Evolutionary conservation across 1,140 invertebrate genomes (phyloP).

Genomic region (Hycleus cichorii): DNA sequence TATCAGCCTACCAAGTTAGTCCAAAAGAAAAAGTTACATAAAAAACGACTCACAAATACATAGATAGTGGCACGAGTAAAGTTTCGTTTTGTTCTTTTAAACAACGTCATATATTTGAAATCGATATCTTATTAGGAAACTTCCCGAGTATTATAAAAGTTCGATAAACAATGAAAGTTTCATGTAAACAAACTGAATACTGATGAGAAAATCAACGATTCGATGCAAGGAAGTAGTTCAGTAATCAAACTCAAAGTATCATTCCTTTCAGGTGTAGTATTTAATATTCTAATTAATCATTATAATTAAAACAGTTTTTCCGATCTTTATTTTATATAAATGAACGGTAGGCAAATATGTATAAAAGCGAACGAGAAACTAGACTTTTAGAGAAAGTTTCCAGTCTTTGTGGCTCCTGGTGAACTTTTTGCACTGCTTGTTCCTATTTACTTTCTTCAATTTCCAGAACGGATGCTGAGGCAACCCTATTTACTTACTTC

Average conservation of each 20-base stretch:
- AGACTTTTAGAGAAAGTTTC: background rate
- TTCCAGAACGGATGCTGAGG: background rate
- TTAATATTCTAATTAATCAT: conserved; percentile 17
- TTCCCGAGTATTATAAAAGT: conserved; percentile 33
- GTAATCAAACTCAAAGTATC: conserved; percentile 4
- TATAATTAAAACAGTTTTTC: conserved; percentile 1
- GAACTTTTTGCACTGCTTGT: conserved; percentile 8
- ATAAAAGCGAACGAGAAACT: no score
- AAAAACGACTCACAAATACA: background rate
- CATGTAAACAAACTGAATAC: conserved; percentile 36
- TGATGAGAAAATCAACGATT: conserved; percentile 19
- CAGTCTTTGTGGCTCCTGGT: conserved; percentile 1
- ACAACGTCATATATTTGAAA: conserved; percentile 19
- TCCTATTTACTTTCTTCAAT: conserved; percentile 3
- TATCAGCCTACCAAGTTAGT: conserved; percentile 13
- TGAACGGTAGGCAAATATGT: no score
- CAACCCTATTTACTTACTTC: background rate
- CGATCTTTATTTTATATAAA: background rate
- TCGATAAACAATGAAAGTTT: conserved; percentile 36
- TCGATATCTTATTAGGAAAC: conserved; percentile 37
- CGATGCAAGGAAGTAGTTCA: background rate
- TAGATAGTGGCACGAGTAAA: background rate
- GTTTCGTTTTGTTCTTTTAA: background rate
- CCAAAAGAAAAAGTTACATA: background rate
- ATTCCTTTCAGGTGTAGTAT: no score